phyloP scores from a whole-genome alignment of 2,888 invertebrate species.

The Nephrocerus scutellatus region DNA sequence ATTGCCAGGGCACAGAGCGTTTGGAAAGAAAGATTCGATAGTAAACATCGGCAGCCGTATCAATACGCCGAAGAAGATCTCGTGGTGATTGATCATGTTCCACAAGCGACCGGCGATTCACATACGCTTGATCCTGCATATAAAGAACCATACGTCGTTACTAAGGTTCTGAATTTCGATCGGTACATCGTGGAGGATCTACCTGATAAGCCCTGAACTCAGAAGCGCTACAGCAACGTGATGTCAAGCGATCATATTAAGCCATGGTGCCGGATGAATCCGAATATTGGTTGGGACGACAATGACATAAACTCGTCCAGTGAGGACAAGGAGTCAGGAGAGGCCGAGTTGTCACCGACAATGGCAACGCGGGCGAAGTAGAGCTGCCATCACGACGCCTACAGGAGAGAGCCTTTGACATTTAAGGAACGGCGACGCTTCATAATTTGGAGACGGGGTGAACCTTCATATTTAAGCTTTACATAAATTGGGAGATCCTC shows the following conservation, averaged over 20 bases:
- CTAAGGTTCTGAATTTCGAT: conserved; percentile 8
- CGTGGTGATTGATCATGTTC: conserved; percentile 7
- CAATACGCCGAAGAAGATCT: conserved; percentile 9
- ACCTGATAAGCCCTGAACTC: conserved; percentile 6
- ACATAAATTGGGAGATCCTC: too few species aligned
- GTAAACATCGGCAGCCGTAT: conserved; percentile 1
- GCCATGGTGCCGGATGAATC: conserved; percentile 7
- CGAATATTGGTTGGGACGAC: not conserved
- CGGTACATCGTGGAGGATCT: conserved; percentile 12
- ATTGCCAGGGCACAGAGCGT: too few species aligned
- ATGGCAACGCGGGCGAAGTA: too few species aligned
- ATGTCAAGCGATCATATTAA: conserved; percentile 10
- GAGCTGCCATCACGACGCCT: too few species aligned
- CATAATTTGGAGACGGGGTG: too few species aligned
- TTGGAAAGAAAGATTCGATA: conserved; percentile 13
- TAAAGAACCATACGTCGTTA: not conserved
- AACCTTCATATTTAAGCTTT: too few species aligned
- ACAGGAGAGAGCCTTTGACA: too few species aligned
- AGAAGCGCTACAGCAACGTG: conserved; percentile 9
- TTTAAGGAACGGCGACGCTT: too few species aligned
- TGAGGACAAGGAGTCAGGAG: conserved; percentile 10
- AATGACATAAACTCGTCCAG: conserved; percentile 6
- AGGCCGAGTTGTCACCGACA: conserved; percentile 10
- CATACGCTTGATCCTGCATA: conserved; percentile 9
- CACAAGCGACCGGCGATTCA: conserved; percentile 8